These are phyloP conservation scores for Perca flavescens DNA, from an alignment of 2,113 vertebrate species.

Conservation along the genomic window DNA sequence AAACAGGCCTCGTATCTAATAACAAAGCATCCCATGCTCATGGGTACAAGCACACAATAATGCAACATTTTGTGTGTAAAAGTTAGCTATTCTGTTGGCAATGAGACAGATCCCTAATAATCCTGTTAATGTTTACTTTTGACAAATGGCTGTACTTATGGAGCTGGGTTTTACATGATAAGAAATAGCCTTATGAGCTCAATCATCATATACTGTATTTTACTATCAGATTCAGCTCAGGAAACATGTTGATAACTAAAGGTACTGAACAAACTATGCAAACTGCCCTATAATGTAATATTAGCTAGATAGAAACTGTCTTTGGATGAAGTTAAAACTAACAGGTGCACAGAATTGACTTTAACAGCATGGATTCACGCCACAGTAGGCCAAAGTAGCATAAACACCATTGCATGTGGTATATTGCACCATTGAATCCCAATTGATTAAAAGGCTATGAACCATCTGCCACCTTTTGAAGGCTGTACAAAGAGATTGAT, in stretches of 20 bases:
- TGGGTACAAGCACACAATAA: neutral
- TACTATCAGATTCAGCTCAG: slow-evolving; percentile 4
- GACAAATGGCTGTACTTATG: slow-evolving; percentile 16
- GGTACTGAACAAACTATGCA: neutral
- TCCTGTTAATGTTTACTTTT: slow-evolving; percentile 11
- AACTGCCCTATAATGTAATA: neutral
- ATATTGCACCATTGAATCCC: slow-evolving; percentile 57
- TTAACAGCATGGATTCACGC: slow-evolving; percentile 34
- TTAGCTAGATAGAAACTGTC: neutral
- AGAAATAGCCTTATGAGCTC: slow-evolving; percentile 17
- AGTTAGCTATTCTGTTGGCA: slow-evolving; percentile 27
- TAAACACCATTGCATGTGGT: slow-evolving; percentile 54
- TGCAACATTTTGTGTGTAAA: slow-evolving; percentile 22
- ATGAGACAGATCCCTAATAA: slow-evolving; percentile 30
- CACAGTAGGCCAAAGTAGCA: slow-evolving; percentile 43
- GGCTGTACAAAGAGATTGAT: slow-evolving; percentile 77
- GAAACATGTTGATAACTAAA: neutral
- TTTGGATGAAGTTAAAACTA: slow-evolving; percentile 24
- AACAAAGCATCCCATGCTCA: neutral
- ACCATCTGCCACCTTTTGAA: slow-evolving; percentile 77
- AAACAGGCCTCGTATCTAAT: slow-evolving; percentile 25
- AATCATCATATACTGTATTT: slow-evolving; percentile 7
- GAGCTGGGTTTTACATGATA: slow-evolving; percentile 14
- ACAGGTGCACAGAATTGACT: slow-evolving; percentile 44
- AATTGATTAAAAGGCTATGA: slow-evolving; percentile 74